Conservation (phyloP, 2,113 vertebrate genomes). For the Varanus komodoensis region DNA sequence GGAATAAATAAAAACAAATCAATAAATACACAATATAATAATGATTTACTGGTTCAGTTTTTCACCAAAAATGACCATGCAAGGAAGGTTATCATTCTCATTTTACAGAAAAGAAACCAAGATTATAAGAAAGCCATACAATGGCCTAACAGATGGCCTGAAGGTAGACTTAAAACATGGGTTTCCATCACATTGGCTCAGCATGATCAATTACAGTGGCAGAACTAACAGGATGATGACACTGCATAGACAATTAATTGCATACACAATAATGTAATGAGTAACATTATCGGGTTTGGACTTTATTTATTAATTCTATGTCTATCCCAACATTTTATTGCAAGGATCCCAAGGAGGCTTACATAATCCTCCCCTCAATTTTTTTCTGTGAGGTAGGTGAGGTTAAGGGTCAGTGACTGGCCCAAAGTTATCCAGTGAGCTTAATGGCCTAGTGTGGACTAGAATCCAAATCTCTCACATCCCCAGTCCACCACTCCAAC, state of each 20-base stretch:
- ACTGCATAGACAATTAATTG: background rate
- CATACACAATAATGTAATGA: background rate
- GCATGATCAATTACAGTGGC: background rate
- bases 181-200: background rate
- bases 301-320: no score
- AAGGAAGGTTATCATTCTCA: background rate
- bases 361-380: no score
- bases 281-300: background rate
- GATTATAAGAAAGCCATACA: background rate
- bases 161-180: background rate
- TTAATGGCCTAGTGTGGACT: no score
- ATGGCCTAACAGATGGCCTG: background rate
- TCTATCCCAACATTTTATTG: no score
- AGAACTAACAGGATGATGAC: background rate
- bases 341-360: no score
- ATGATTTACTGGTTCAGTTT: background rate
- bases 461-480: no score
- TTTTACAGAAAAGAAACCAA: background rate
- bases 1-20: no score
- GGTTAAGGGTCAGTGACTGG: no score
- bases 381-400: no score
- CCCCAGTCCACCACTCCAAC: no score
- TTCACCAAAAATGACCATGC: background rate
- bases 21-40: no score
- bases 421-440: no score